Evolutionary conservation across 1,140 invertebrate genomes (phyloP), one percentile per base, ranked within the genome.

Genomic region (Himalopsyche phryganea): DNA sequence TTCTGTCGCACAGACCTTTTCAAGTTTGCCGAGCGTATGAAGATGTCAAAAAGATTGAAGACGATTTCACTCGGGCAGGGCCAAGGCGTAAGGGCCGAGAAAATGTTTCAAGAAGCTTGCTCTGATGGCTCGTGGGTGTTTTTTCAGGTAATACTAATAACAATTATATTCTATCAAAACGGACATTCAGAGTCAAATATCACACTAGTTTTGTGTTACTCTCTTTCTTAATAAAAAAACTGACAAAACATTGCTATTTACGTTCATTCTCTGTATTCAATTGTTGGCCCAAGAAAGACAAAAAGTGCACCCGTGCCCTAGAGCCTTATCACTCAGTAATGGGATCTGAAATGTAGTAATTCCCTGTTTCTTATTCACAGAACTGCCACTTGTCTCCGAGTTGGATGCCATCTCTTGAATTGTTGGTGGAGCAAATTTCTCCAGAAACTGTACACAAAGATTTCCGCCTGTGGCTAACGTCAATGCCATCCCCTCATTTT

Each of bases 331-430:
- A n/a, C n/a, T n/a, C n/a, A n/a, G n/a, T n/a, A n/a, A n/a, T n/a
- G n/a, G n/a, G n/a, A n/a, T n/a, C n/a, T n/a, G n/a, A n/a, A n/a
- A n/a, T n/a, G n/a, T n/a, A n/a, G n/a, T n/a, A n/a, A n/a, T n/a
- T n/a, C n/a, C 9, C n/a, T 40, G 38, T 40, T 5, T 40, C 18
- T 15, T 6, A n/a, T 40, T 45, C 38, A 10, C 36, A 98, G 79
- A 97, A 98, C 72, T 96, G 93, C 66, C 94, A 97, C 72, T 73
- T 97, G 47, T 92, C 92, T 0, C 87, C 88, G 1, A 92, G 90
- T 0, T 97, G 93, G 93, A 93, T 98, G 92, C 81, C 87, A 1
- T 76, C 75, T 2, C 71, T 94, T 13, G 90, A 92, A 70, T 79
- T 83, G 63, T 79, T 91, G 5, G 91, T 88, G 67, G 86, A 94